phyloP scores from a whole-genome alignment of 2,113 vertebrate genomes.

The Chamaetylas fuelleborni region DNA sequence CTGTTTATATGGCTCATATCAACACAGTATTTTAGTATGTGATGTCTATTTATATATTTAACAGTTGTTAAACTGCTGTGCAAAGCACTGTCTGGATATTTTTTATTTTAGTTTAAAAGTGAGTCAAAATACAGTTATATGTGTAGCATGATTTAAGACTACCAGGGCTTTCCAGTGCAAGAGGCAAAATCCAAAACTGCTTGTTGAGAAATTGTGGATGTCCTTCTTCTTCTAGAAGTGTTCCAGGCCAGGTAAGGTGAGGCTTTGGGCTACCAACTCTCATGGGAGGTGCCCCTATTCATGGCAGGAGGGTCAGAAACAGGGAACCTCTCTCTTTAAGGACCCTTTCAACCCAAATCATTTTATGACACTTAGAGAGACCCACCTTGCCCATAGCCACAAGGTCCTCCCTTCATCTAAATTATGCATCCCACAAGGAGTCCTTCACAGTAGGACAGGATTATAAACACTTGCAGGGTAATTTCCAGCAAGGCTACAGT shows the following conservation, averaged over 20 bases:
- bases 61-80: constrained; percentile 42
- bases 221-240: not conserved
- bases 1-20: constrained; percentile 44
- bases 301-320: not conserved
- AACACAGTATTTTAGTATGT: constrained; percentile 35
- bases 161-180: not conserved
- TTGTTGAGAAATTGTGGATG: not conserved
- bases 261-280: not conserved
- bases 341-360: not conserved
- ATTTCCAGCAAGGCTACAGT: constrained; percentile 25
- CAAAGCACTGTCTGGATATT: constrained; percentile 38
- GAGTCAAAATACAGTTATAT: constrained; percentile 22
- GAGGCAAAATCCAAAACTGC: not conserved
- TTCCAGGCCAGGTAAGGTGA: not conserved
- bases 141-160: not conserved
- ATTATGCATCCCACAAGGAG: not conserved
- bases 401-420: not conserved
- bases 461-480: constrained; percentile 37
- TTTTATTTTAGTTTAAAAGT: constrained; percentile 51
- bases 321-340: not conserved
- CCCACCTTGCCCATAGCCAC: not conserved
- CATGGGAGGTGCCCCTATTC: not conserved
- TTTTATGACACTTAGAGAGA: not conserved
- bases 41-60: constrained; percentile 48
- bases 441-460: not conserved